phyloP scores from a whole-genome alignment of 2,888 invertebrate species.

The Rhopalosiphum nymphaeae region DNA sequence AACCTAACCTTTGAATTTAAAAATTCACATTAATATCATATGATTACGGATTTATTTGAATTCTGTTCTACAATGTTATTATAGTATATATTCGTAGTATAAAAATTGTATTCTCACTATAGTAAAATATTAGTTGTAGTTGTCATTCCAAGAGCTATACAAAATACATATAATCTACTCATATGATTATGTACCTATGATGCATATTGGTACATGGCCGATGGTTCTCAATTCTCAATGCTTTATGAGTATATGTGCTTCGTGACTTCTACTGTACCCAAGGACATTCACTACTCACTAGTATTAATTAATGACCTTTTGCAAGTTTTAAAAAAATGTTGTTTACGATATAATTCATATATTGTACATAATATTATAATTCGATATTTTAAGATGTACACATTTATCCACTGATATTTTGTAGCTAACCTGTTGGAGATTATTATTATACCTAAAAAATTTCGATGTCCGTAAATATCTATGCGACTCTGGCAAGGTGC shows the following conservation, averaged over 20 bases:
- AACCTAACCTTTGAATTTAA: not conserved
- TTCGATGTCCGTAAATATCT: not conserved
- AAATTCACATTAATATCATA: not conserved
- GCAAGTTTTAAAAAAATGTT: not conserved
- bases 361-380: not conserved
- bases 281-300: conserved; percentile 36
- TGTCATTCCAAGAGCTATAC: conserved; percentile 3
- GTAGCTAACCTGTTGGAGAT: not conserved
- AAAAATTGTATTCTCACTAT: not conserved
- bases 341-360: not conserved
- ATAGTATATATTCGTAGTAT: too few species aligned
- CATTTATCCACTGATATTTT: not conserved
- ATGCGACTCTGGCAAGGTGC: not conserved
- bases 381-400: not conserved
- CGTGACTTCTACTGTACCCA: conserved; percentile 43
- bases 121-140: not conserved
- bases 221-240: conserved; percentile 16
- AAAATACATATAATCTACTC: too few species aligned
- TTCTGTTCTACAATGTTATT: not conserved
- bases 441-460: not conserved
- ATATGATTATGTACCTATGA: not conserved
- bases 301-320: conserved; percentile 36
- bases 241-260: conserved; percentile 2
- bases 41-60: not conserved
- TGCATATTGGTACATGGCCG: not conserved